A percentile compares a stretch with the other conserved stretches of the same genome.
Conservation (phyloP, 2,113 vertebrate species). For the Agapornis roseicollis region DNA sequence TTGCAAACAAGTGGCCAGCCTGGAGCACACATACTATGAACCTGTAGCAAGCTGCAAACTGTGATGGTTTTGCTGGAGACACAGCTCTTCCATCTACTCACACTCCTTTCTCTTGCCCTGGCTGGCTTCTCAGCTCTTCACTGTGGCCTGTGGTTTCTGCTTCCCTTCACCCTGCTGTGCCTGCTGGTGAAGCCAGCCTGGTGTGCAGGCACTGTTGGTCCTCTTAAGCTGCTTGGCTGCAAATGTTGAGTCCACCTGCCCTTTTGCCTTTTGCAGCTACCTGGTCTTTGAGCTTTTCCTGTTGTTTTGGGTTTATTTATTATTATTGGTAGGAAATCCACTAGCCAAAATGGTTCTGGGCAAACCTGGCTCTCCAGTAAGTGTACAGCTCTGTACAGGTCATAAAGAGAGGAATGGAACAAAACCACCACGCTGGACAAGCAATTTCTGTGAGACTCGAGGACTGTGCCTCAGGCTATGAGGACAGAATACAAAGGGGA, state of each 20-base stretch:
- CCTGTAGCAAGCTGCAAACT: background rate
- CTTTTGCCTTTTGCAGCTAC: background rate
- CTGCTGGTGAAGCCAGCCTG: background rate
- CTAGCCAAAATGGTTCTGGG: background rate
- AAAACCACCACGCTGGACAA: background rate
- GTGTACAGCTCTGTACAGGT: background rate
- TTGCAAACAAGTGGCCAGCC: rapidly evolving
- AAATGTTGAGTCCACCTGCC: background rate
- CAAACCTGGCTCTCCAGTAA: background rate
- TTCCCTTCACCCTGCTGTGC: rapidly evolving
- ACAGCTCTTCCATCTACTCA: background rate
- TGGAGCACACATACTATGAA: rapidly evolving
- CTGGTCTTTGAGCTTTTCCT: background rate
- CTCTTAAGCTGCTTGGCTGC: background rate
- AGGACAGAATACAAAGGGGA: background rate
- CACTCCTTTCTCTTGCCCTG: background rate
- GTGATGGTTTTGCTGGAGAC: background rate
- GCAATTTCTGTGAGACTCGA: background rate
- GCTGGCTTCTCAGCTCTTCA: background rate
- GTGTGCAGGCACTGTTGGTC: background rate
- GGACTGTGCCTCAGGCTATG: background rate
- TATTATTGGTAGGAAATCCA: background rate
- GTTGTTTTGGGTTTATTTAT: background rate
- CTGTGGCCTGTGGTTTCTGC: background rate
- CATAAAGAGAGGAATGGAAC: background rate